Percentiles rank a stretch among this genome's conserved stretches.
Conservation (phyloP, 2,888 invertebrate genomes). For the Boloria selene region DNA sequence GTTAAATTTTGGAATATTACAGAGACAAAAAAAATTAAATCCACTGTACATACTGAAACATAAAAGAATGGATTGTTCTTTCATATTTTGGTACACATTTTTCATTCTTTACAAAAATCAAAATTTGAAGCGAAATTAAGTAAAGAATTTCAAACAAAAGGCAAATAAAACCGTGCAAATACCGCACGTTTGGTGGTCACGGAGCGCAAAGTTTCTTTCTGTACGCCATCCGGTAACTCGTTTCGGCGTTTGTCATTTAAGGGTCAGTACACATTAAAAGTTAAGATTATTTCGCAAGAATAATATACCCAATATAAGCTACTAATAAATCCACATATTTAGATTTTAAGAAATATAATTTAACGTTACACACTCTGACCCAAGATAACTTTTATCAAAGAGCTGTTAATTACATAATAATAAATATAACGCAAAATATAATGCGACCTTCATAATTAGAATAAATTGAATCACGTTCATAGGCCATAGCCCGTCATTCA, state of each 20-base stretch:
- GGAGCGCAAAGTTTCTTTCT: constrained; percentile 23
- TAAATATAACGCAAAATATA: too few relatives aligned
- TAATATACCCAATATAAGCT: too few relatives aligned
- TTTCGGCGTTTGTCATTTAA: constrained; percentile 2
- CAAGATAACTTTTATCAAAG: too few relatives aligned
- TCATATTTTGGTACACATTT: background rate
- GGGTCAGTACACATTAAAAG: constrained; percentile 1
- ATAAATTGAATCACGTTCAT: too few relatives aligned
- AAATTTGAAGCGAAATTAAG: constrained; percentile 1
- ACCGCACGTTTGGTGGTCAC: constrained; percentile 26
- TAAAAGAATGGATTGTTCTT: background rate
- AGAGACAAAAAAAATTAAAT: background rate
- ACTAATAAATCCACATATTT: too few relatives aligned
- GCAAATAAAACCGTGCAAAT: constrained; percentile 22
- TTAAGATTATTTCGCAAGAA: background rate
- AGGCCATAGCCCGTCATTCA: too few relatives aligned
- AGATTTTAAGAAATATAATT: too few relatives aligned
- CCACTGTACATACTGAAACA: too few relatives aligned
- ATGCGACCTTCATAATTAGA: too few relatives aligned
- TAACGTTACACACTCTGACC: too few relatives aligned
- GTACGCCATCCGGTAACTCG: constrained; percentile 4
- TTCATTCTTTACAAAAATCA: constrained; percentile 2
- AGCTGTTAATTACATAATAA: too few relatives aligned
- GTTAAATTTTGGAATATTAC: background rate
- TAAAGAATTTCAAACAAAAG: constrained; percentile 19